Evolutionary conservation across 1,140 invertebrate genomes (phyloP), one percentile per base, ranked within the genome.

Genomic region (Dendroctonus ponderosae): DNA sequence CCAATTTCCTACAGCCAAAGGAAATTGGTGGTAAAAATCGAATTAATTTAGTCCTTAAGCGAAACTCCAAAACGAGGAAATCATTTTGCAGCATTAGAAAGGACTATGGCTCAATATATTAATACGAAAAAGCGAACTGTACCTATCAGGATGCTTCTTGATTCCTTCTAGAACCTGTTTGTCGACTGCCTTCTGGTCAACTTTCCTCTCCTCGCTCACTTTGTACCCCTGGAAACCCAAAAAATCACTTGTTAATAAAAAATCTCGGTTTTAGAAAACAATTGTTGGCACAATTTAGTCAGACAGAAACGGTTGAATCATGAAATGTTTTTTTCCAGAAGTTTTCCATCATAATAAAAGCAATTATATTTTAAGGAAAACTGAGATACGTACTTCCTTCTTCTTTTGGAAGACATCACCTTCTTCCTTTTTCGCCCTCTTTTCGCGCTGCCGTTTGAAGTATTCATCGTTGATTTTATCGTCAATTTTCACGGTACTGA

Each of bases 121-220:
- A 40, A 50, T 5, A 50, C n/a, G n/a, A n/a, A n/a, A n/a, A n/a
- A n/a, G n/a, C n/a, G n/a, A 37, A 9, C 49, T 9, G 8, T 67
- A 67, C 65, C 66, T 91, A 71, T 99, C 94, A 14, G 85, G 77
- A 70, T 90, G 85, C 73, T 89, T 86, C 75, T 89, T 90, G 73
- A 99, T 93, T 2, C 89, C 89, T 65, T 86, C 86, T 64, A 98
- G 79, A 6, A 99, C 80, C 71, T 85, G 84, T 75, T 89, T 89
- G 77, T 99, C 97, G 0, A 93, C 84, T n/a, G 80, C 76, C 80
- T 90, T 91, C 82, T 99, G 97, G 81, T 98, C 96, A 59, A 86
- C 80, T 80, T 98, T 98, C 64, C 94, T 86, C 76, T 94, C 86
- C 63, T 97, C 92, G 68, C 86, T 90, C 57, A 94, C 89, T 75